Percentiles rank a stretch among this genome's conserved stretches.
phyloP scores from a whole-genome alignment of 2,888 invertebrate genomes.

The Chymomyza fuscimana region DNA sequence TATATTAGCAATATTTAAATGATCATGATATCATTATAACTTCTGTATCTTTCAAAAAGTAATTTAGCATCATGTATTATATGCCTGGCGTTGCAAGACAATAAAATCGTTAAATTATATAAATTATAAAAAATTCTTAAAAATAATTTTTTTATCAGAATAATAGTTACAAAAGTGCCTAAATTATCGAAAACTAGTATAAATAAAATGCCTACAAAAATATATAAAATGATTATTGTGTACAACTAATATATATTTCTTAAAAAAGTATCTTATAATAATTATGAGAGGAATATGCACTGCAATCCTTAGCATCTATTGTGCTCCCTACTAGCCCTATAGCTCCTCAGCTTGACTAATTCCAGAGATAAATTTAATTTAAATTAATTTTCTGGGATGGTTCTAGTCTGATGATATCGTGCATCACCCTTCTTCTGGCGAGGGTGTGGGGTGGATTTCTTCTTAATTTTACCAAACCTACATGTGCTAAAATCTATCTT shows the following conservation, averaged over 20 bases:
- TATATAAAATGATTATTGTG: conserved; percentile 3
- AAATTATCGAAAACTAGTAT: conserved; percentile 37
- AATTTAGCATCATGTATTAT: background rate
- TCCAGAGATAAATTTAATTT: too few species aligned
- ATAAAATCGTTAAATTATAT: background rate
- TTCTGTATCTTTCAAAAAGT: background rate
- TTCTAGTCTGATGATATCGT: too few species aligned
- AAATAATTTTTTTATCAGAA: conserved; percentile 21
- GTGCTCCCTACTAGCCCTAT: too few species aligned
- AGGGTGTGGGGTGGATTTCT: too few species aligned
- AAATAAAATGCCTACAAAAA: conserved; percentile 2
- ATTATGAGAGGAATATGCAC: background rate
- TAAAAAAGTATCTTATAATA: too few species aligned
- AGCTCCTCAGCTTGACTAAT: too few species aligned
- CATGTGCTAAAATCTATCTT: too few species aligned
- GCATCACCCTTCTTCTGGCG: too few species aligned
- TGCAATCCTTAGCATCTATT: too few species aligned
- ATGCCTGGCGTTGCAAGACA: background rate
- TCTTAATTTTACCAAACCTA: too few species aligned
- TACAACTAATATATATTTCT: background rate
- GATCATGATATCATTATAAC: background rate
- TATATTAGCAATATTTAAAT: background rate
- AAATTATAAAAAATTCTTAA: background rate
- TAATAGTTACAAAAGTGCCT: conserved; percentile 62
- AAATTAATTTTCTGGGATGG: too few species aligned